Percentiles rank a stretch among this genome's conserved stretches.
Conservation (phyloP, 2,797 vertebrate genomes). For the Anomalospiza imberbis region DNA sequence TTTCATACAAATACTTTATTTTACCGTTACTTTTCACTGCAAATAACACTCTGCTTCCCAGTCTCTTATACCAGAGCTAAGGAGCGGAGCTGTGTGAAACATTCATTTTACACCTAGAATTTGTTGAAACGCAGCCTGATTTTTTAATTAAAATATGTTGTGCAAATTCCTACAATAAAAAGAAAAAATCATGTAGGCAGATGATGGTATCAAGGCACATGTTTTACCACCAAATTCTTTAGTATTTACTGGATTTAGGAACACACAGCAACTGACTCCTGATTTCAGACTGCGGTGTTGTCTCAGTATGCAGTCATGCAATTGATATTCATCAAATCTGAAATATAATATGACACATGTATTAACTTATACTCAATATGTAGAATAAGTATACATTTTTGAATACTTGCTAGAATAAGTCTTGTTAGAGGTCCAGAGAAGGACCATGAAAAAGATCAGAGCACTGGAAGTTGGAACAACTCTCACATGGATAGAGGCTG, state of each 20-base stretch:
- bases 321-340: not conserved
- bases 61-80: not conserved
- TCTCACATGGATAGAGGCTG: not conserved
- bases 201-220: not conserved
- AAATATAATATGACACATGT: not conserved
- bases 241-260: not conserved
- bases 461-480: not conserved
- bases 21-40: not conserved
- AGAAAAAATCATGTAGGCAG: not conserved
- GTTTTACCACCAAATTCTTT: not conserved
- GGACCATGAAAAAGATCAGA: not conserved
- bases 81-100: not conserved
- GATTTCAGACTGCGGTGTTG: not conserved
- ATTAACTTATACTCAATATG: not conserved
- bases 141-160: not conserved
- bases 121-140: not conserved
- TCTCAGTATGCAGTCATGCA: fast-evolving
- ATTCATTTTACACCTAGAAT: not conserved
- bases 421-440: not conserved
- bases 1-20: not conserved
- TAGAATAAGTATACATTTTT: not conserved
- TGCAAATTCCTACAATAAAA: not conserved
- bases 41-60: not conserved
- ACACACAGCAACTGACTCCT: not conserved
- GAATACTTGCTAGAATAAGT: not conserved